Evolutionary conservation across 2,113 vertebrate genomes (phyloP), one percentile per base, ranked within the genome.

Genomic region (Aphyosemion australe): DNA sequence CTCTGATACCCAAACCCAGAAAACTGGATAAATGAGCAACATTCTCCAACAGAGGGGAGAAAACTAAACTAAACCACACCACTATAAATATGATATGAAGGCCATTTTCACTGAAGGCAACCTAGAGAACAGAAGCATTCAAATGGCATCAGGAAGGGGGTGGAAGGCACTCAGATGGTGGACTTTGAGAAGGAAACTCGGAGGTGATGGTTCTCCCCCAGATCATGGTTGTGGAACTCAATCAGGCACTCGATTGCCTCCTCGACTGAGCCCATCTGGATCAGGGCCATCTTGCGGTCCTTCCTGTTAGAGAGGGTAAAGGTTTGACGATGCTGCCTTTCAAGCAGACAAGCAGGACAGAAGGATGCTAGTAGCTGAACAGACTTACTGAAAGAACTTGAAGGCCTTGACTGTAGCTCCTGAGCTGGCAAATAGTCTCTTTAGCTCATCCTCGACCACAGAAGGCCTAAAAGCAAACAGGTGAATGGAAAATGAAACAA

Each of bases 151-250:
- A 55, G 45, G 61, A 62, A 63, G 74, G 76, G 74, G 72, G 78
- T 68, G 75, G n/a, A 53, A 82, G 86, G 84, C 89, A 85, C 88
- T 94, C 85, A 99, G 90, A 98, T 99, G 89, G 97, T 98, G 78
- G 96, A 98, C 91, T 98, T 99, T 2, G 97, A 98, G 86, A 99
- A 98, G 81, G 96, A 98, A 79, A 99, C 97, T 10, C 96, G 89
- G 72, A 99, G 94, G 91, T 98, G 95, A 87, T 97, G 95, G 63
- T 93, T 97, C 85, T 98, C 96, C 50, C 96, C 96, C 70, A 98
- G 93, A 78, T 98, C 95, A 0, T 98, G 96, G 93, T 99, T 98
- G 84, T 97, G 96, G 89, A 98, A 95, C 71, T 97, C 96, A 0
- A 98, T 96, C 69, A 99, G 94, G 0, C 93, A 95, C 68, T 97